These are phyloP conservation scores for Acrocyrtus sp. DNA, from an alignment of 2,888 invertebrate species.

Conservation along the genomic window DNA sequence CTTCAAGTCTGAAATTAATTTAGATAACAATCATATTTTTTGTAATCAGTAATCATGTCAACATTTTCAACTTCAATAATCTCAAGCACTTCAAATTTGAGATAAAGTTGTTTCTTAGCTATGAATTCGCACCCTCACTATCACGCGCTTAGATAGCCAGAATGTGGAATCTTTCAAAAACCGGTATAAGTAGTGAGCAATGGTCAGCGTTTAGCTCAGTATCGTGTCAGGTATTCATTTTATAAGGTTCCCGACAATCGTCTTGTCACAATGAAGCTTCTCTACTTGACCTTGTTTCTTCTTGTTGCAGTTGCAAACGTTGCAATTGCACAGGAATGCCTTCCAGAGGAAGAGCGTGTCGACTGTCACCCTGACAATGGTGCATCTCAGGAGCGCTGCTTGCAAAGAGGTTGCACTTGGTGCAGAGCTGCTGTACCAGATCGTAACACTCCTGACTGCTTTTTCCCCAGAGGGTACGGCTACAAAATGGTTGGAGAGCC, in stretches of 20 bases:
- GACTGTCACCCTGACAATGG: constrained; percentile 77
- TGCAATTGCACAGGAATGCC: constrained; percentile 22
- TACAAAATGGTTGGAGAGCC: constrained; percentile 41
- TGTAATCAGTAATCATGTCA: no score
- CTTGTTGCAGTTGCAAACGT: neutral
- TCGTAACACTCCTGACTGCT: constrained; percentile 51
- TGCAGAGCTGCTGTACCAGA: constrained; percentile 48
- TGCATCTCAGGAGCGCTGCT: constrained; percentile 70
- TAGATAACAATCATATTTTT: no score
- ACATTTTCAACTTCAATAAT: no score
- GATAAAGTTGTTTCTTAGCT: no score
- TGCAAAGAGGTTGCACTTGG: constrained; percentile 79
- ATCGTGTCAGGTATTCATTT: no score
- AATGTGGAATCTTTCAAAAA: neutral
- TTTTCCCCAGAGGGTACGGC: constrained; percentile 46
- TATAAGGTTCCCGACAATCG: neutral
- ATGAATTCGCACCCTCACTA: no score
- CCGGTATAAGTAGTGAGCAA: neutral
- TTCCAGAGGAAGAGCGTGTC: constrained; percentile 67
- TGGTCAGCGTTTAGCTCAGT: no score
- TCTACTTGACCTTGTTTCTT: neutral
- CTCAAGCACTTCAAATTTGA: no score
- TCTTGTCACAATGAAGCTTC: neutral
- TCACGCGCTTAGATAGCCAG: no score
- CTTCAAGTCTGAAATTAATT: no score